phyloP scores from a whole-genome alignment of 2,797 vertebrate species.

The Paratrypauchen microcephalus region DNA sequence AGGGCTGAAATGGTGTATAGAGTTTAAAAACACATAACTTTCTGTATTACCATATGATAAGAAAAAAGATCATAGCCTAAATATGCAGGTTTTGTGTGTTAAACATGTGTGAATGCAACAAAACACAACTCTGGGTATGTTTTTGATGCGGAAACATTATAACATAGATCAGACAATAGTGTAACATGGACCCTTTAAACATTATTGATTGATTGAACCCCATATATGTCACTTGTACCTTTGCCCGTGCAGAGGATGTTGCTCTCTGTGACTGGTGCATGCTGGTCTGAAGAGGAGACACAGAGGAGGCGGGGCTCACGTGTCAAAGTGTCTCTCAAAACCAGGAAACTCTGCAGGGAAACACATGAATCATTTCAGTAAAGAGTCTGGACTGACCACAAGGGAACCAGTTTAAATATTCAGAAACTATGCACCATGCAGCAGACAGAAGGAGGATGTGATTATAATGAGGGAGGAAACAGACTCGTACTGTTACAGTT shows the following conservation, averaged over 20 bases:
- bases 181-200: too few relatives aligned
- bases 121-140: too few relatives aligned
- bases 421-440: background rate
- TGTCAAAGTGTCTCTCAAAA: constrained; percentile 60
- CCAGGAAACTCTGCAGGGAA: constrained; percentile 76
- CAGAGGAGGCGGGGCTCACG: constrained; percentile 69
- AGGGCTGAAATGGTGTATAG: too few relatives aligned
- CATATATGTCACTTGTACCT: constrained; percentile 51
- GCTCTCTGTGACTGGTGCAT: constrained; percentile 60
- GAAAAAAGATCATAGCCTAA: too few relatives aligned
- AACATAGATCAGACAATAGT: too few relatives aligned
- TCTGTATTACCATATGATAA: too few relatives aligned
- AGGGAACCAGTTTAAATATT: background rate
- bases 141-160: too few relatives aligned
- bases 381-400: background rate
- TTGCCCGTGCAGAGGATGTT: constrained; percentile 50
- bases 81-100: too few relatives aligned
- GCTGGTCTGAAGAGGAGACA: constrained; percentile 63
- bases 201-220: too few relatives aligned
- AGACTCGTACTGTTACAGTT: background rate
- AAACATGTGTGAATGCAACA: too few relatives aligned
- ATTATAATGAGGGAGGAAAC: background rate
- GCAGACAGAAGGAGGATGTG: background rate
- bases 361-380: constrained; percentile 45
- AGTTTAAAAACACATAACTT: too few relatives aligned